Evolutionary conservation across 1,140 invertebrate genomes (phyloP), one percentile per base, ranked within the genome.

Genomic region (Pseudomyrmex flavicornis): DNA sequence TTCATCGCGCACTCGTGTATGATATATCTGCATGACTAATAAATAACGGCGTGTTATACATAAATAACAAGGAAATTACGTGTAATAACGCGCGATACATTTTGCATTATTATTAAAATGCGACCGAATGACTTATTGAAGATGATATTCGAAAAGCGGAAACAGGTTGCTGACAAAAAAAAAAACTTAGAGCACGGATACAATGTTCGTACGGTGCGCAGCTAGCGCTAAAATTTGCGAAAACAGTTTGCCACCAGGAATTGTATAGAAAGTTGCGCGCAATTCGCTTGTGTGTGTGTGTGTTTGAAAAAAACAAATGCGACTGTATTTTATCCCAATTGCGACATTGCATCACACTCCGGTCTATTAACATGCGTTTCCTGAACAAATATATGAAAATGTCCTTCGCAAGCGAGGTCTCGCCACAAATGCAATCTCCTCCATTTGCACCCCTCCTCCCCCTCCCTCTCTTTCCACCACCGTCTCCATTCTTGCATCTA

Each of bases 371-470:
- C 85, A 86, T 61, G 58, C 85, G 66, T 50, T 62, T 76, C 63
- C 72, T 66, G 66, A 87, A 87, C 62, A 87, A 79, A 88, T 73
- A 88, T 73, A 84, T 79, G 80, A 83, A 83, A 87, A 86, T 65
- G 82, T 87, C 69, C 77, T 65, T 73, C 50, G 20, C 74, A 69
- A 35, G 50, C 22, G 44, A 54, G 68, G 70, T 85, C 59, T 61
- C 65, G 17, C 76, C 58, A 44, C 82, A 70, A 88, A 88, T 88
- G 75, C 72, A 85, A 88, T 88, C 75, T 85, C 54, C 87, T 76
- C 59, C 52, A 76, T 87, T 87, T 72, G 62, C 70, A 54, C 69
- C 70, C 35, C 35, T n/a, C 5, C 0, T 1, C 35, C 35, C 35
- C 35, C 35, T 35, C 4, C 48, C 87, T 72, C 59, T 46, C 70